Evolutionary conservation across 2,888 invertebrate species (phyloP), one percentile per base, ranked within the genome.

Genomic region (Cinara cedri): DNA sequence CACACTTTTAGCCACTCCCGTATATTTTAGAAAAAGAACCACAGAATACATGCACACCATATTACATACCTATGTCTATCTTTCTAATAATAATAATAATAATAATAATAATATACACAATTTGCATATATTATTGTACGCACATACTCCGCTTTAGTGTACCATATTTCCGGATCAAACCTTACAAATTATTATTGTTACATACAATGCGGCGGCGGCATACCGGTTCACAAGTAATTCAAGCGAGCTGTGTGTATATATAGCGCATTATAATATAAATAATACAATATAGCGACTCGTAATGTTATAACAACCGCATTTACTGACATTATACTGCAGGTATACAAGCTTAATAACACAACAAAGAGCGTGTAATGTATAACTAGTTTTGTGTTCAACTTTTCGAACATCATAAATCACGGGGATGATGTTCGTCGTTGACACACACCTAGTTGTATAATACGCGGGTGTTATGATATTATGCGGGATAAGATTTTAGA

Each of bases 211-310:
- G 26, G 16, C 19, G 13, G 42, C 42, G 34, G 16, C 16, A 46
- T 72, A 72, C 72, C 72, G 72, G 72, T 72, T 72, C 57, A 72
- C 57, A n/a, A 46, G 57, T 10, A 55, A 71, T 51, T n/a, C n/a
- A 19, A n/a, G 51, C 34, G 13, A 19, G 55, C 24, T n/a, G n/a
- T n/a, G n/a, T n/a, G 21, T 26, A 21, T 42, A 26, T n/a, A 65
- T 44, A 44, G 6, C 14, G 44, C n/a, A 62, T 16, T 62, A 63
- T 42, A 24, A 62, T 26, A 49, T 21, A 42, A 42, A n/a, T n/a
- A 34, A 34, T 34, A 34, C 34, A 34, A 34, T 34, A 34, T 34
- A 51, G 19, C 42, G 42, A 70, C 68, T 70, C 6, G 34, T 34
- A 34, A 34, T 34, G 6, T 34, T 54, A 70, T 44, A 44, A 57